Base-by-base conservation (phyloP, 2,113 vertebrate genomes). In the Zosterops pallidus region DNA sequence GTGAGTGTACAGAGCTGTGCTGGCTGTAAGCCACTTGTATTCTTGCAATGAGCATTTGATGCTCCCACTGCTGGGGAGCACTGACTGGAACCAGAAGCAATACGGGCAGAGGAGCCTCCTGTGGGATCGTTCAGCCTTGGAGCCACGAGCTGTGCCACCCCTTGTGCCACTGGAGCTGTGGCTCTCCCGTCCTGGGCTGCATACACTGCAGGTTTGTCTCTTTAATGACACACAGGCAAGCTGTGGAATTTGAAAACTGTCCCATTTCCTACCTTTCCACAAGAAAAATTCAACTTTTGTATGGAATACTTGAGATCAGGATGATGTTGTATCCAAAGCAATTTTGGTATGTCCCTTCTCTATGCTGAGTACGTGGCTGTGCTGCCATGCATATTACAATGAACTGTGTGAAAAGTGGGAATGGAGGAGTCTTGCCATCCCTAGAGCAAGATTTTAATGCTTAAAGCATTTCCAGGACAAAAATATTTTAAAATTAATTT, bases 91-190 rank as follows among this genome's bases (percentile, higher is more conserved):
- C 10, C 9, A 16, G 0, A 2, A 92, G 84, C 74, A 26, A 2
- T 17, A 12, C 9, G 41, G 81, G 31, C 3, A 2, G 63, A 74
- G 71, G 50, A 80, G 46, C 44, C 29, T 62, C 37, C 80, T 68
- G 72, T 2, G 46, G 44, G 64, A 62, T 39, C 5, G 3, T 13
- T 41, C 55, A 59, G 67, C 94, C 75, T 35, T 3, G 63, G 71
- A 94, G 71, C 75, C 44, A 22, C 21, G 42, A 55, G 70, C 17
- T 0, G 4, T 35, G 18, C 41, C 49, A 26, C 47, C 0, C 0
- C 35, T 5, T 13, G 25, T 69, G 22, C n/a, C 35, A 4, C 5
- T 15, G 80, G 68, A 71, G 60, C 26, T 53, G 71, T 33, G 69
- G 46, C 64, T 35, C 47, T 77, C 37, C 53, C 9, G 5, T 44